These are phyloP conservation scores for Psilopogon haemacephalus DNA, from an alignment of 2,113 vertebrate species.

Conservation along the genomic window DNA sequence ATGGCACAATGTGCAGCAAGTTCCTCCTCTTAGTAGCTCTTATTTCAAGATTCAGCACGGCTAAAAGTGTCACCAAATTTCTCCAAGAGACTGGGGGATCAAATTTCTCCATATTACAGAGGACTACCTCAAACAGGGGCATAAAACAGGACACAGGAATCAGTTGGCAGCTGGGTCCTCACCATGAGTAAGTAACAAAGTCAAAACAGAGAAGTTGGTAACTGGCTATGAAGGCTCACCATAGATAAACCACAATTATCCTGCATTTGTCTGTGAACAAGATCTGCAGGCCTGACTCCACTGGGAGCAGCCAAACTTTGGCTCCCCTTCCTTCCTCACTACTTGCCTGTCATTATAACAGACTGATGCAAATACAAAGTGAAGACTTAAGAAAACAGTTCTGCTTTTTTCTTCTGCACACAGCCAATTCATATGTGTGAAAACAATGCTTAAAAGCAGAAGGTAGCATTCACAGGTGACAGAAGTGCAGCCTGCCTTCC, in stretches of 20 bases:
- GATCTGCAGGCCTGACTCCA: neutral
- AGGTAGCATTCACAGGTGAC: neutral
- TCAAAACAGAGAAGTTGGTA: neutral
- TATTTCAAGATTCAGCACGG: neutral
- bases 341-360: neutral
- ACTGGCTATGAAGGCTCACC: neutral
- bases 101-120: neutral
- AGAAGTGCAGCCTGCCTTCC: neutral
- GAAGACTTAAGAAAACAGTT: neutral
- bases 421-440: neutral
- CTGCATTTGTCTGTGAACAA: neutral
- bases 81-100: neutral
- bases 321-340: neutral
- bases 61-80: neutral
- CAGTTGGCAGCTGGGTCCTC: neutral
- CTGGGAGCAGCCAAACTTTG: neutral
- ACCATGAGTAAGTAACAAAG: neutral
- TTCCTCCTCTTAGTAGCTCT: neutral
- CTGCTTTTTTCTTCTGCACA: neutral
- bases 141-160: neutral
- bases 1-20: neutral
- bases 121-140: neutral
- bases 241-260: neutral
- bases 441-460: neutral
- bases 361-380: neutral